Evolutionary conservation across 1,140 invertebrate genomes (phyloP).

Genomic region (Euschistus heros): DNA sequence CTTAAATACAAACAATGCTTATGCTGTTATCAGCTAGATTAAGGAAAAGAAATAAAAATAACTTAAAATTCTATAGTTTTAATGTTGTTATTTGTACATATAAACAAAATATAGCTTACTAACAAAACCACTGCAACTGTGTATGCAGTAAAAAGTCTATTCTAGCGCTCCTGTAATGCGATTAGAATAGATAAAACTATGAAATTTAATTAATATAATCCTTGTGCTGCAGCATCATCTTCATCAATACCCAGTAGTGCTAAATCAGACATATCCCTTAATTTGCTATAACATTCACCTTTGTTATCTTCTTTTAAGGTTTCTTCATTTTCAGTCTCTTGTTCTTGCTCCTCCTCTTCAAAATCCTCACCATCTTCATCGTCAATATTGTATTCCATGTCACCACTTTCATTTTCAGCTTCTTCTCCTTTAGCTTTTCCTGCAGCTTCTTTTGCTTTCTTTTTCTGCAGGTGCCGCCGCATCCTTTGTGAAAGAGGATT

Average conservation of each 20-base stretch:
- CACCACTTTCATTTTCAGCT: background rate
- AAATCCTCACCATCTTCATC: background rate
- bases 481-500: slow-evolving; percentile 30
- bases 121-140: no score
- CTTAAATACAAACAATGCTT: no score
- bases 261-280: slow-evolving; percentile 46
- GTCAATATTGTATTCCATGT: slow-evolving; percentile 6
- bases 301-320: background rate
- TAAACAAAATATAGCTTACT: no score
- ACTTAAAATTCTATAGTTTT: no score
- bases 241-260: slow-evolving; percentile 58
- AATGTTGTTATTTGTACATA: no score
- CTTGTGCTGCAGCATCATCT: slow-evolving; percentile 51
- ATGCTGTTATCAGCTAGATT: no score
- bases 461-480: slow-evolving; percentile 27
- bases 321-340: slow-evolving; percentile 5
- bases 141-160: no score
- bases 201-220: slow-evolving; percentile 28
- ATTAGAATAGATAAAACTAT: no score
- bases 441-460: slow-evolving; percentile 25
- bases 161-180: no score
- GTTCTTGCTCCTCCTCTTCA: slow-evolving; percentile 19
- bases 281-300: background rate
- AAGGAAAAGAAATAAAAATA: background rate
- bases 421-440: slow-evolving; percentile 16